A percentile compares a stretch with the other conserved stretches of the same genome.
These are phyloP conservation scores for Isichthys henryi DNA, from an alignment of 2,113 vertebrate species.

Conservation along the genomic window DNA sequence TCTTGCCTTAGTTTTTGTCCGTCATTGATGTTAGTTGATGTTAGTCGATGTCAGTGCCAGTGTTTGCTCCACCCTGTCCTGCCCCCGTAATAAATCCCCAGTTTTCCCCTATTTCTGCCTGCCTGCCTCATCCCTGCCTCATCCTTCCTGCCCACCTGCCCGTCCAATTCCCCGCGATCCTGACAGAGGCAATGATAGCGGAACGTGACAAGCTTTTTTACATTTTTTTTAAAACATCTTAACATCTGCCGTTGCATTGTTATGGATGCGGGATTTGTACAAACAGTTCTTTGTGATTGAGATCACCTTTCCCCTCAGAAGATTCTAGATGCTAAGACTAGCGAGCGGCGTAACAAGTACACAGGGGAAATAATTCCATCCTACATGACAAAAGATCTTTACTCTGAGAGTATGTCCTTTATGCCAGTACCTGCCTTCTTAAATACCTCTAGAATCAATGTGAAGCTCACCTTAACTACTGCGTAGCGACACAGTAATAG, in stretches of 20 bases:
- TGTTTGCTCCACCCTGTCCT: no score
- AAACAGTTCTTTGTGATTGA: background rate
- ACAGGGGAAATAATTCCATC: background rate
- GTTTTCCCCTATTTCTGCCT: no score
- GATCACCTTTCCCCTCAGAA: background rate
- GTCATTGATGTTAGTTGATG: no score
- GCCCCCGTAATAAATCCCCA: no score
- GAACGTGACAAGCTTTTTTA: background rate
- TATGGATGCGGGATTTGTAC: background rate
- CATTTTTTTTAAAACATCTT: background rate
- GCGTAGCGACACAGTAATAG: background rate
- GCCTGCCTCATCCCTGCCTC: no score
- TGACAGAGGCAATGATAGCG: no score
- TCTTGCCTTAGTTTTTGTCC: no score
- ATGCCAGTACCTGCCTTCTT: background rate
- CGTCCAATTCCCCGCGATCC: no score
- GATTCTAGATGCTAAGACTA: background rate
- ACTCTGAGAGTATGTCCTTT: background rate
- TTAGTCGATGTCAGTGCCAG: no score
- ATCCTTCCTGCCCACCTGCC: no score
- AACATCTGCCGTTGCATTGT: background rate
- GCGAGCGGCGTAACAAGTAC: background rate
- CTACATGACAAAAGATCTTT: background rate
- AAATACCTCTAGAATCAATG: background rate
- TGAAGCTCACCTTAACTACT: background rate